A percentile compares a stretch with the other conserved stretches of the same genome.
These are phyloP conservation scores for Trachelipus rathkii DNA, from an alignment of 1,140 invertebrate species.

Conservation along the genomic window DNA sequence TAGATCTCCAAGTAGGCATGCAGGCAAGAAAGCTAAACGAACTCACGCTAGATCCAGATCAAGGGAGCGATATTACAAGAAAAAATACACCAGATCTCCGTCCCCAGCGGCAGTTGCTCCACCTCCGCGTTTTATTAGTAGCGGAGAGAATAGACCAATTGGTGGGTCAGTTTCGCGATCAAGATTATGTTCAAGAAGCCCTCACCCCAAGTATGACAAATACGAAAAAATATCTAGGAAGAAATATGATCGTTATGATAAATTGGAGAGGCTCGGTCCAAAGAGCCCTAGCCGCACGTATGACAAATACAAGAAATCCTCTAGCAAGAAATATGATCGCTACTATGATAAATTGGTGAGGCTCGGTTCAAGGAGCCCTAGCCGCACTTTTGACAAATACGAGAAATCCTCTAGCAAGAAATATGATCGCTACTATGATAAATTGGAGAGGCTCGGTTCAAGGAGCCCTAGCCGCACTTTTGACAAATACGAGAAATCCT, in stretches of 20 bases:
- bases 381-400: too few relatives aligned
- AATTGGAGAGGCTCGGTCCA: too few relatives aligned
- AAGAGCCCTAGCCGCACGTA: too few relatives aligned
- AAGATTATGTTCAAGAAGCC: slow-evolving; percentile 16
- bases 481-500: slow-evolving; percentile 25
- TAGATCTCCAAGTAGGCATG: not conserved
- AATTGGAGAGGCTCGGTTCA: too few relatives aligned
- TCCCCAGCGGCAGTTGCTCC: slow-evolving; percentile 27
- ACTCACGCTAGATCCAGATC: slow-evolving; percentile 12
- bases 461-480: too few relatives aligned
- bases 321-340: too few relatives aligned
- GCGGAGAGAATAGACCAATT: slow-evolving; percentile 24
- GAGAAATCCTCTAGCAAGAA: too few relatives aligned
- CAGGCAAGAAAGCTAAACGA: slow-evolving; percentile 5
- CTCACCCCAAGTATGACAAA: slow-evolving; percentile 25
- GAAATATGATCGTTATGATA: slow-evolving; percentile 21
- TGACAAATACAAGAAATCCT: too few relatives aligned
- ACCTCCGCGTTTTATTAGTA: slow-evolving; percentile 25
- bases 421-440: too few relatives aligned
- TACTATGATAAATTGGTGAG: too few relatives aligned
- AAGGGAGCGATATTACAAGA: slow-evolving; percentile 12
- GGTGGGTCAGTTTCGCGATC: slow-evolving; percentile 24
- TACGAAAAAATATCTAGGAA: slow-evolving; percentile 24
- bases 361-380: too few relatives aligned
- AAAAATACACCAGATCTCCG: slow-evolving; percentile 16